Evolutionary conservation across 2,888 invertebrate species (phyloP), one percentile per base, ranked within the genome.

Genomic region (Drosophila imparisetae): DNA sequence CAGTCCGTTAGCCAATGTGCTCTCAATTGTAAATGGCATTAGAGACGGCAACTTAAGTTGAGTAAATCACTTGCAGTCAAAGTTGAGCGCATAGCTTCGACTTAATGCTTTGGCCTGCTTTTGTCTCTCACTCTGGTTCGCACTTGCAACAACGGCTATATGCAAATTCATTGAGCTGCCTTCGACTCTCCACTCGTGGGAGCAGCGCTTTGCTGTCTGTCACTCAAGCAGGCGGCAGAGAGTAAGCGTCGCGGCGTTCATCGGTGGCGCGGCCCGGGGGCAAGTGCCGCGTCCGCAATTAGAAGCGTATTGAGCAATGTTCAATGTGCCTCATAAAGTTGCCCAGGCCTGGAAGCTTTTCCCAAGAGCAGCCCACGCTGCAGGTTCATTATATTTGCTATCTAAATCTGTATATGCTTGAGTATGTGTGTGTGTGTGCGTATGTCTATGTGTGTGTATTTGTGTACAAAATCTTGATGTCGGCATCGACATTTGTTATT

Each of bases 401-500:
- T 54, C 50, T 54, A 42, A 59, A 54, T 53, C 48, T 69, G 40
- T 42, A 49, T 45, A 24, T 60, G 53, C 52, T 48, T 52, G 7
- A 50, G 48, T 62, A 66, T 63, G 42, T 61, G 59, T 18, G 50
- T 58, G 34, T 49, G n/a, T 61, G 52, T 66, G 57, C 63, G 40
- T 73, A 59, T n/a, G 53, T 48, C 66, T 76, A 38, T 52, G 13
- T 24, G 15, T 38, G 42, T 54, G 58, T 67, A 21, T 2, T 45
- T 45, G 45, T 45, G 7, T 45, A 15, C 21, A 45, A 45, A 24
- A 63, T 64, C 66, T 79, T 45, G 75, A 63, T 67, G 58, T 62
- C 84, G 70, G 89, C 74, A 59, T 67, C 75, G 70, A 68, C 89
- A 90, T 85, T 90, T 90, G 71, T 86, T 89, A 85, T 90, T 83